phyloP scores from a whole-genome alignment of 2,797 vertebrate species.

The Huso huso region DNA sequence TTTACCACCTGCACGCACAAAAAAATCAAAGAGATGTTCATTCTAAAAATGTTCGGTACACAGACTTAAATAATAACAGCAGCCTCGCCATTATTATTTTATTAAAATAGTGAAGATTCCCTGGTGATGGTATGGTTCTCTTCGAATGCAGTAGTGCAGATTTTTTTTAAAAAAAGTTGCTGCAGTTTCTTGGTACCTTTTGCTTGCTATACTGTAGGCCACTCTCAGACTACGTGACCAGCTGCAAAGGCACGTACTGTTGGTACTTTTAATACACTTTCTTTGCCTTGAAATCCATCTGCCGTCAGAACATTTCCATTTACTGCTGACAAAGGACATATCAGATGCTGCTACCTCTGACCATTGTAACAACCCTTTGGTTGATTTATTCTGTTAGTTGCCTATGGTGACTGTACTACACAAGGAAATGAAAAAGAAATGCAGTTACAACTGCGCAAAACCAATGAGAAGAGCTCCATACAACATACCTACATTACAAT shows the following conservation, averaged over 20 bases:
- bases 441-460: not conserved
- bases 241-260: no score
- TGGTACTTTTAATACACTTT: no score
- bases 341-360: no score
- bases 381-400: no score
- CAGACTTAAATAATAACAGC: not conserved
- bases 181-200: not conserved
- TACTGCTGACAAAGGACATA: no score
- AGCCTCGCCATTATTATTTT: not conserved
- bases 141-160: not conserved
- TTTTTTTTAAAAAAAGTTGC: not conserved
- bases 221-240: no score
- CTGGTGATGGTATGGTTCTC: not conserved
- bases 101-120: not conserved
- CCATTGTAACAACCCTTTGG: no score
- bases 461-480: not conserved
- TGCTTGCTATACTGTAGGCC: no score
- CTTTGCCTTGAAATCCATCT: no score
- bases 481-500: not conserved
- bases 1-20: conserved; percentile 55
- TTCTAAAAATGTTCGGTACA: conserved; percentile 10
- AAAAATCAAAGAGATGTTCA: conserved; percentile 14
- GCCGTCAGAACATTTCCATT: no score
- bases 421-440: not conserved
- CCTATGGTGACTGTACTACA: no score